Evolutionary conservation across 1,140 invertebrate genomes (phyloP), one percentile per base, ranked within the genome.

Genomic region (Bombus affinis): DNA sequence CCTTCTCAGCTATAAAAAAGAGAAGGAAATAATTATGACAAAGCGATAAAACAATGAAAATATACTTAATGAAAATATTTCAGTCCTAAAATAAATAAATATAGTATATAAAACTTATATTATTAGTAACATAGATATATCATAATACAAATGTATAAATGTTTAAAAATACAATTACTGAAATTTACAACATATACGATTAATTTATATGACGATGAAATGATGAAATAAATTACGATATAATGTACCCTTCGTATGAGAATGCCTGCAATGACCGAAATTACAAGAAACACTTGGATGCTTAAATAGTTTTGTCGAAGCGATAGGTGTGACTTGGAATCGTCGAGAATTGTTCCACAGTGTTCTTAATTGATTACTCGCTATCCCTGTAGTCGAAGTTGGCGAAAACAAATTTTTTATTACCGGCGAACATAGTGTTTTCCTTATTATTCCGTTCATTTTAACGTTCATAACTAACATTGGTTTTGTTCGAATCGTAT

Each of bases 391-490:
- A 82, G 92, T 95, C 10, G 96, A 95, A 15, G 95, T 92, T 22
- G 95, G 93, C n/a, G 95, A 94, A 83, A 94, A 93, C 81, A 94
- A 82, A 89, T 89, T 95, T 90, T 94, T 96, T 87, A 96, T 94
- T 88, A 86, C 94, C 89, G 94, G 95, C 32, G 96, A 92, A 81
- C 95, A 95, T 53, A 96, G 92, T 8, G 96, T 95, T 39, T 95
- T 96, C 93, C 96, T 97, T 53, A 96, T 95, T 82, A 97, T 95
- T 81, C 96, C 96, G 92, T 96, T 97, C 97, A 97, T 97, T 92
- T 95, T 97, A 65, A 15, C 8, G 28, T 18, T 22, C 28, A 18
- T 6, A 32, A n/a, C 35, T n/a, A 28, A 0, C 4, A 2, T 32
- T 6, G 5, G 1, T n/a, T 37, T 25, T 8, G 2, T n/a, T 37